Conservation (phyloP, 2,888 invertebrate genomes). For the Calliopum simillimum region DNA sequence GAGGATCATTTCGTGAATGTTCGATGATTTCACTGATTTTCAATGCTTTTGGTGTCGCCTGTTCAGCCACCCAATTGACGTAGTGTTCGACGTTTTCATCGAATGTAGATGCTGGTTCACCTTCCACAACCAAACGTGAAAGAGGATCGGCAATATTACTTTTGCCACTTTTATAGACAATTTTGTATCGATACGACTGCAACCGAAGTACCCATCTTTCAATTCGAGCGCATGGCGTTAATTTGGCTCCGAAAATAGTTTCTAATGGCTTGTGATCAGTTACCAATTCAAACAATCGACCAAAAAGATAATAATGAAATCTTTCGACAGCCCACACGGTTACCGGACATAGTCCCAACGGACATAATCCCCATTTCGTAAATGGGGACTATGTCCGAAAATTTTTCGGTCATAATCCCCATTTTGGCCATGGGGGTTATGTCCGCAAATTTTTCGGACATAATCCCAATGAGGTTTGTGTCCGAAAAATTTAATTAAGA, state of each 20-base stretch:
- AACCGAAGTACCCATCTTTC: slow-evolving; percentile 51
- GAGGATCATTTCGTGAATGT: background rate
- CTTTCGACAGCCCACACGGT: slow-evolving; percentile 48
- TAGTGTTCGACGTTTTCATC: background rate
- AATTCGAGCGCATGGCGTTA: slow-evolving; percentile 49
- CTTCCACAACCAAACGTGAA: slow-evolving; percentile 37
- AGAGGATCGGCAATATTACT: slow-evolving; percentile 55
- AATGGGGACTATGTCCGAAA: too few species aligned
- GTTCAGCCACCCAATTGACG: background rate
- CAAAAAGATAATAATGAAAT: slow-evolving; percentile 61
- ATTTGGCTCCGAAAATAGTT: slow-evolving; percentile 47
- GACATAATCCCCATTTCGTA: too few species aligned
- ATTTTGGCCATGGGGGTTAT: too few species aligned
- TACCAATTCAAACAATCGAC: slow-evolving; percentile 58
- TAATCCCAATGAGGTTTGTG: too few species aligned
- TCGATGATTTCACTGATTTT: background rate
- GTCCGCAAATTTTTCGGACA: too few species aligned
- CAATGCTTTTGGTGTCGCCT: too few species aligned
- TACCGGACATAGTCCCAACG: too few species aligned
- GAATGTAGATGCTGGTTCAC: background rate
- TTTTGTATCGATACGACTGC: slow-evolving; percentile 46
- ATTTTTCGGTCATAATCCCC: too few species aligned
- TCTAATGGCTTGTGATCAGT: slow-evolving; percentile 56
- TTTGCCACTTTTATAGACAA: slow-evolving; percentile 46
- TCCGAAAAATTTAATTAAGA: too few species aligned